A percentile compares a stretch with the other conserved stretches of the same genome.
Conservation (phyloP, 2,113 vertebrate genomes). For the Lonchura striata region DNA sequence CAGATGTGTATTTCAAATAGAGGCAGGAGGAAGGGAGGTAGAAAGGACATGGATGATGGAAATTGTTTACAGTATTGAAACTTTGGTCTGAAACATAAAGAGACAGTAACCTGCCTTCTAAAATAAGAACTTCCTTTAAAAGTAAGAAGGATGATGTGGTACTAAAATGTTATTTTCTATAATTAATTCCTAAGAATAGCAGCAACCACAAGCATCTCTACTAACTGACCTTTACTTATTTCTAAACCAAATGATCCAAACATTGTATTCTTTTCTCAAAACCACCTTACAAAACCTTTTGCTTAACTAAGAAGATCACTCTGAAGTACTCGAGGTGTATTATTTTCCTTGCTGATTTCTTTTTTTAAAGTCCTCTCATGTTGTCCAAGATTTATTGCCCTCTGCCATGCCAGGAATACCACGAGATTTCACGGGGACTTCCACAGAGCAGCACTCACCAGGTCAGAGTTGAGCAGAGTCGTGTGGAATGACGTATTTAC, state of each 20-base stretch:
- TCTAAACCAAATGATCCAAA: neutral
- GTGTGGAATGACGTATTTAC: neutral
- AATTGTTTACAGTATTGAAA: neutral
- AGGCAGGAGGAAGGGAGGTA: neutral
- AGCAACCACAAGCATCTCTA: neutral
- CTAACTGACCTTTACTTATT: neutral
- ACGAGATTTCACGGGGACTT: slow-evolving; percentile 6
- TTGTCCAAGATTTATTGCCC: neutral
- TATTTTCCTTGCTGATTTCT: neutral
- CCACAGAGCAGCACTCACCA: neutral
- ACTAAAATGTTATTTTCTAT: neutral
- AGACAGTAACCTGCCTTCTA: neutral
- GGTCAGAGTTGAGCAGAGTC: slow-evolving; percentile 35
- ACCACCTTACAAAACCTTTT: neutral
- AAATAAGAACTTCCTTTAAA: slow-evolving; percentile 31
- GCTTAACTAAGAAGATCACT: neutral
- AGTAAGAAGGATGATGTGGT: neutral
- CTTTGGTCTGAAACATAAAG: neutral
- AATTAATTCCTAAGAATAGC: neutral
- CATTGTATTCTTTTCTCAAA: neutral
- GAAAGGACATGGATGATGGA: neutral
- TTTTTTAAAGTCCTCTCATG: neutral
- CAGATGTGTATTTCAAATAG: rapidly evolving
- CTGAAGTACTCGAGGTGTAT: neutral
- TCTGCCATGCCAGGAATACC: neutral